Evolutionary conservation across 2,888 invertebrate species (phyloP).

Genomic region (Leptogaster cylindrica): DNA sequence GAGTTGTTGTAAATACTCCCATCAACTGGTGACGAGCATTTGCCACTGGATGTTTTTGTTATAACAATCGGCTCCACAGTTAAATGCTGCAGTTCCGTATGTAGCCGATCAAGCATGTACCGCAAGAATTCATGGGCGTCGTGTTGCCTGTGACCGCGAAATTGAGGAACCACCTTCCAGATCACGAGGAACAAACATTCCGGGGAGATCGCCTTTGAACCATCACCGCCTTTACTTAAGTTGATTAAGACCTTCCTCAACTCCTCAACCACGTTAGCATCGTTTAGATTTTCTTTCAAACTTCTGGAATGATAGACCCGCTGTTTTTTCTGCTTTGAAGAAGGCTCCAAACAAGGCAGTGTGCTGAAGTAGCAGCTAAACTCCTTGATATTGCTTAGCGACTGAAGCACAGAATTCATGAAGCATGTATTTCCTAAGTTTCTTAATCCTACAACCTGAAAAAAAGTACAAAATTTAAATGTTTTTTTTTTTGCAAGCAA

Average conservation of each 20-base stretch:
- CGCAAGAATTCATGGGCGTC: conserved; percentile 87
- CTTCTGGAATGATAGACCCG: conserved; percentile 69
- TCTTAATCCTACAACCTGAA: conserved; percentile 71
- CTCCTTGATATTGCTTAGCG: conserved; percentile 82
- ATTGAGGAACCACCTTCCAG: conserved; percentile 84
- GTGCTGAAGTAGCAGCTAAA: conserved; percentile 83
- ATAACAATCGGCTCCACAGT: conserved; percentile 43
- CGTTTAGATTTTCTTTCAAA: conserved; percentile 69
- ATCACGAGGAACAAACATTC: conserved; percentile 82
- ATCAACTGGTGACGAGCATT: conserved; percentile 63
- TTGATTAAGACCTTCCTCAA: conserved; percentile 78
- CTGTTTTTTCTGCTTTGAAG: conserved; percentile 55
- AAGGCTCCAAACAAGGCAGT: conserved; percentile 73
- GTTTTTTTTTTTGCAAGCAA: too few relatives aligned
- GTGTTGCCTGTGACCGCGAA: conserved; percentile 84
- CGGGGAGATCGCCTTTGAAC: conserved; percentile 79
- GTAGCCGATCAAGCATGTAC: conserved; percentile 79
- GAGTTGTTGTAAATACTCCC: conserved; percentile 2
- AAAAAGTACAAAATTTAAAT: background rate
- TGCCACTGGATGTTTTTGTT: conserved; percentile 7
- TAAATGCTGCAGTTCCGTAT: conserved; percentile 66
- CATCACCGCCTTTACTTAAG: conserved; percentile 70
- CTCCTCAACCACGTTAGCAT: conserved; percentile 80
- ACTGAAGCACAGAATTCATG: conserved; percentile 85
- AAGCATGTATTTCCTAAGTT: conserved; percentile 87